Base-by-base conservation (phyloP, 64 coral and sea anemone genomes). In the Stichodactyla mertensii region DNA sequence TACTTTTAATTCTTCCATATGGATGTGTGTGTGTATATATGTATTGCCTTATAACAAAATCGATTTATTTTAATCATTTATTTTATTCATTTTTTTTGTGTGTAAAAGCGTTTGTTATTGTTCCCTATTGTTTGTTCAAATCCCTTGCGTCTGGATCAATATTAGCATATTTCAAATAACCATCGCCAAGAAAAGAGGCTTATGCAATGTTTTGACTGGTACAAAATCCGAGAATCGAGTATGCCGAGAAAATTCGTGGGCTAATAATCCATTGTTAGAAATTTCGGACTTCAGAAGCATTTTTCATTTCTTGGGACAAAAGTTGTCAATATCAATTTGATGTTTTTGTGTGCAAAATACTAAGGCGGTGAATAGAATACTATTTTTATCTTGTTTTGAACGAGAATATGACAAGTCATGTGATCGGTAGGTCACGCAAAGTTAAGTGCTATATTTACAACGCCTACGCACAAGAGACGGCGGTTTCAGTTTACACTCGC, bases 391-490 rank as follows among this genome's bases (percentile, higher is more conserved):
- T 71, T 71, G 69, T 71, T 71, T 71, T 71, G 23, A 71, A 71
- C 69, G 9, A 8, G 7, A n/a, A 71, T 23, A 71, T 20, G 64
- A 71, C 23, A 31, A 71, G 64, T 71, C 69, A 74, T 9, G 24
- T 74, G 69, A 74, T 74, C 9, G 22, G 14, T 23, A 81, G 51
- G 78, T 81, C 78, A 81, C 78, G 78, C 78, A 4, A 81, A 55
- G 78, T 51, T 81, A 81, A 81, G 52, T 81, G 78, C 54, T 85
- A 24, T 85, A 85, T 85, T 85, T 85, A 85, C 83, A 31, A 85
- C 80, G 83, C 56, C 56, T 85, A 56, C 83, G 15, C 53, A 9
- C 59, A 7, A 62, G 60, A 81, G 79, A 55, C 52, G 52, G 55
- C 80, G 69, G 69, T 74, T 20, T 81, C 52, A 6, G 26, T 81